phyloP scores from a whole-genome alignment of 2,797 vertebrate genomes.

The Adelosebastes latens region DNA sequence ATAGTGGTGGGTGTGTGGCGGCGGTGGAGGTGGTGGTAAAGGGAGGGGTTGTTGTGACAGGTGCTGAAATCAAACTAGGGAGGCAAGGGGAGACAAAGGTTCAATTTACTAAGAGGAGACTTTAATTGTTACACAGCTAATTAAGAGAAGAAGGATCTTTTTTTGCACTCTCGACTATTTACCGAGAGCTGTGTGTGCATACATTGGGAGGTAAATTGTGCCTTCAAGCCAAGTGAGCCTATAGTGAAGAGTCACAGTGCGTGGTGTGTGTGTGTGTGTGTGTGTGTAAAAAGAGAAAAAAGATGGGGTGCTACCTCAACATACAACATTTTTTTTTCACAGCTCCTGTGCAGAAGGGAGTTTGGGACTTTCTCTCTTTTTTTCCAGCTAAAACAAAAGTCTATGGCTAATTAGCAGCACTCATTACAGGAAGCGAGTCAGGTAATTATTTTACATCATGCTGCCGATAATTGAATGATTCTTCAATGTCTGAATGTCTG shows the following conservation, averaged over 20 bases:
- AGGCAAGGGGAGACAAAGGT: conserved; percentile 94
- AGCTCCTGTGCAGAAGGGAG: conserved; percentile 90
- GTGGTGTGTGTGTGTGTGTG: conserved; percentile 1
- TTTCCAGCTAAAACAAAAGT: conserved; percentile 94
- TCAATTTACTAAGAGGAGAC: conserved; percentile 99
- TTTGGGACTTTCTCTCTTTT: conserved; percentile 79
- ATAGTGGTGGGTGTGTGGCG: conserved; percentile 58
- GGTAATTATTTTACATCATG: conserved; percentile 98
- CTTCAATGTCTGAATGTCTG: conserved; percentile 92
- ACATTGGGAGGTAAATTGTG: conserved; percentile 92
- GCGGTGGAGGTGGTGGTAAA: conserved; percentile 62
- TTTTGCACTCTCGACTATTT: conserved; percentile 94
- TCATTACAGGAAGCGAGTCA: conserved; percentile 99
- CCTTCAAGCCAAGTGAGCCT: conserved; percentile 89
- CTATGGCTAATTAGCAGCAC: conserved; percentile 99
- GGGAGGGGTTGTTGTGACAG: conserved; percentile 96
- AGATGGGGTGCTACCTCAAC: conserved; percentile 83
- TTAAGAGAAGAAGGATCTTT: conserved; percentile 93
- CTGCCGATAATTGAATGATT: conserved; percentile 99
- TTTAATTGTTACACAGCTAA: conserved; percentile 99
- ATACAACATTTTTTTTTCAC: conserved; percentile 89
- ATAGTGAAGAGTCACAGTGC: conserved; percentile 23
- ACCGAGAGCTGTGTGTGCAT: conserved; percentile 91
- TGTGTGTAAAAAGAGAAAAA: conserved; percentile 1
- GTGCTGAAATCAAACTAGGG: conserved; percentile 98